Evolutionary conservation across 2,113 vertebrate genomes (phyloP), one percentile per base, ranked within the genome.

Genomic region (Eupsittula cactorum): DNA sequence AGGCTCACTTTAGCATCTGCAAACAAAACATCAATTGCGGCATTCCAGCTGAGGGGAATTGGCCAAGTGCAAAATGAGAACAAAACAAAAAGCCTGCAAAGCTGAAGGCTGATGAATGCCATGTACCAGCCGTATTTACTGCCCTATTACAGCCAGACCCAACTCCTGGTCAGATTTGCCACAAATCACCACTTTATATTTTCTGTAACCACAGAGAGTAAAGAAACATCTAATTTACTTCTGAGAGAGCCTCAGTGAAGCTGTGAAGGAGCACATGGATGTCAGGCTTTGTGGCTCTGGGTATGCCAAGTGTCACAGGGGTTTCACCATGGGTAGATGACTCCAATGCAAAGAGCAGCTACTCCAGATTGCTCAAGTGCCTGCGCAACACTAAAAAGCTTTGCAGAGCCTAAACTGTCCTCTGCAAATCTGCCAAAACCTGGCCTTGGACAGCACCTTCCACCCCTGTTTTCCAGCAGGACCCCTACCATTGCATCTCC

Each of bases 301-400:
- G 39, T 37, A 42, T 9, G 47, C 10, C 60, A 68, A 31, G 33
- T 1, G 0, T 14, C 60, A 33, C 0, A 0, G 53, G 60, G 53
- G 49, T 50, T 78, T 74, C 73, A 39, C 41, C 24, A 23, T 0
- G 1, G 14, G 59, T 7, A 19, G 52, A 27, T 25, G 64, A 57
- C 59, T 41, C 7, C 0, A 5, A 17, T 9, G 28, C 44, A 49
- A 53, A 10, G 13, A 35, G 69, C 55, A 67, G 75, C 64, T 49
- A 3, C 20, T 35, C 46, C 76, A 46, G 46, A 20, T 12, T 13
- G 28, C 13, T 41, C 16, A 10, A 7, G 13, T 13, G 41, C 25
- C 52, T 33, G 20, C 8, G 17, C 64, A 28, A 52, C 0, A 4
- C 39, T n/a, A 16, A 52, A 39, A 47, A 55, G 39, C 20, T 75